phyloP scores from a whole-genome alignment of 1,140 invertebrate genomes.

The Drosophila yakuba region DNA sequence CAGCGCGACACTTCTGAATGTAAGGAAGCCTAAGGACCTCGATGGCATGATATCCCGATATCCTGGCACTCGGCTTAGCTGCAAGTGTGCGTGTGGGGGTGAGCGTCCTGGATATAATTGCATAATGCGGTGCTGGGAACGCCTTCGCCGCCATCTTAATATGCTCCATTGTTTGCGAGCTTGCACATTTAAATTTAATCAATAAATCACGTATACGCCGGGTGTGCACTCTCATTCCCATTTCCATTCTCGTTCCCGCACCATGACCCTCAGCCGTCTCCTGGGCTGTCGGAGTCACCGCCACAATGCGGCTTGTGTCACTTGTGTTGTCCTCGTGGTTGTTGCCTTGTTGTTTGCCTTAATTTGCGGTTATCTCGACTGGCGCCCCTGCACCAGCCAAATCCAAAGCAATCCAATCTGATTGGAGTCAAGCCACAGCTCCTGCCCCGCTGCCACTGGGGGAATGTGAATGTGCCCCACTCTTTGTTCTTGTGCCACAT shows the following conservation, averaged over 20 bases:
- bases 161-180: constrained; percentile 33
- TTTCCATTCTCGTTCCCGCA: background rate
- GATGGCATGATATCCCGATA: constrained; percentile 22
- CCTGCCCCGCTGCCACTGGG: constrained; percentile 7
- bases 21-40: constrained; percentile 25
- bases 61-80: constrained; percentile 4
- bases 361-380: constrained; percentile 68
- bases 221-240: constrained; percentile 3
- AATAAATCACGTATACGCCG: constrained; percentile 74
- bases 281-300: constrained; percentile 24
- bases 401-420: constrained; percentile 42
- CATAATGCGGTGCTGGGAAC: constrained; percentile 48
- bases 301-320: constrained; percentile 32
- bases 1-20: constrained; percentile 32
- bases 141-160: constrained; percentile 31
- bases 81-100: background rate
- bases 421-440: constrained; percentile 32
- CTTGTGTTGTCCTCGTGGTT: constrained; percentile 29
- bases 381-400: constrained; percentile 17
- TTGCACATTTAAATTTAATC: constrained; percentile 67
- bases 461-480: constrained; percentile 1
- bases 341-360: constrained; percentile 64
- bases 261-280: background rate
- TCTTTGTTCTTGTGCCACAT: constrained; percentile 30
- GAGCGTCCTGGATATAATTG: constrained; percentile 44